Percentiles rank a stretch among this genome's conserved stretches.
These are phyloP conservation scores for Clarias batrachus DNA, from an alignment of 2,113 vertebrate genomes.

Conservation along the genomic window DNA sequence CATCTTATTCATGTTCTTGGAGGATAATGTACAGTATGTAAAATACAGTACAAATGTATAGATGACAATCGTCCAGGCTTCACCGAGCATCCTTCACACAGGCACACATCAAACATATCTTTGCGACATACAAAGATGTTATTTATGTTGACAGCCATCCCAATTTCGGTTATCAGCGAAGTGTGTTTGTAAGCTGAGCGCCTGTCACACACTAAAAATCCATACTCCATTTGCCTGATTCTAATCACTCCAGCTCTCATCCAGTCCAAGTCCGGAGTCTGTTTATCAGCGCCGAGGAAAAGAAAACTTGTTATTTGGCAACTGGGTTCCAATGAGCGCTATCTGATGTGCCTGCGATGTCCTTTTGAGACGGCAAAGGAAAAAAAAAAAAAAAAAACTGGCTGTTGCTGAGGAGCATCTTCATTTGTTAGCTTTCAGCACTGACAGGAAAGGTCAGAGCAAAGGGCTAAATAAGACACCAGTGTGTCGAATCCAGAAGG, in stretches of 20 bases:
- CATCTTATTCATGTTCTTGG: background rate
- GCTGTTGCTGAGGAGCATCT: conserved; percentile 71
- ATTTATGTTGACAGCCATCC: conserved; percentile 16
- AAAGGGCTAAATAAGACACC: conserved; percentile 30
- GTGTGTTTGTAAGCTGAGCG: conserved; percentile 18
- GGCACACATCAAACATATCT: background rate
- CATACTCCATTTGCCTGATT: conserved; percentile 49
- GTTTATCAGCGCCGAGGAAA: conserved; percentile 49
- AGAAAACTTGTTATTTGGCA: conserved; percentile 39
- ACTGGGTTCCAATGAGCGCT: conserved; percentile 49
- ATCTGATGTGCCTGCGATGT: conserved; percentile 64
- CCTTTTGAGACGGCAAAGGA: conserved; percentile 59
- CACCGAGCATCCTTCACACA: background rate
- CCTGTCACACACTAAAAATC: conserved; percentile 44
- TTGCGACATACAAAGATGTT: conserved; percentile 6
- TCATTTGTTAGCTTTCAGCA: conserved; percentile 67
- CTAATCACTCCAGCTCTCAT: conserved; percentile 36
- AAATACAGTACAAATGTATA: background rate
- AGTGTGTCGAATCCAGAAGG: background rate
- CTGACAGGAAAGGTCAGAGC: conserved; percentile 70
- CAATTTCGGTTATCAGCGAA: conserved; percentile 9
- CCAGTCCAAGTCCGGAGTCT: conserved; percentile 33
- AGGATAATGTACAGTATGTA: background rate
- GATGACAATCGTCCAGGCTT: background rate
- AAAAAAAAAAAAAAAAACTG: conserved; percentile 48